Conservation (phyloP, 2,113 vertebrate species). For the Scomber japonicus region DNA sequence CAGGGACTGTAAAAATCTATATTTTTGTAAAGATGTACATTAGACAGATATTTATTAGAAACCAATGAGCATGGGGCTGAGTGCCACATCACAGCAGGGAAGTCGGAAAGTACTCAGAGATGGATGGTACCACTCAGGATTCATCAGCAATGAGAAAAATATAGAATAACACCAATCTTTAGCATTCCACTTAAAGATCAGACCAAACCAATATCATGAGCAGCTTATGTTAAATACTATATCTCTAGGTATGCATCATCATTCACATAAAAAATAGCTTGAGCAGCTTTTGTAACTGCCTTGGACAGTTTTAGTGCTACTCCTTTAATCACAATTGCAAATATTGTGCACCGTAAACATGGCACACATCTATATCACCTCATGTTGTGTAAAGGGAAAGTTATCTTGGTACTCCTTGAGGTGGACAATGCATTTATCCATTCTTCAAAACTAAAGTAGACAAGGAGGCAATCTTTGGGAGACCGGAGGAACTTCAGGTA, state of each 20-base stretch:
- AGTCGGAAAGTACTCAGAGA: background rate
- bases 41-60: no score
- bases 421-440: background rate
- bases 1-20: no score
- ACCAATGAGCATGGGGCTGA: no score
- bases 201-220: background rate
- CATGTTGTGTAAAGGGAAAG: background rate
- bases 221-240: background rate
- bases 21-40: no score
- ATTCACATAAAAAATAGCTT: slow-evolving; percentile 2
- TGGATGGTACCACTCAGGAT: background rate
- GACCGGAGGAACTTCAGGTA: background rate
- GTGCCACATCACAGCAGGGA: background rate
- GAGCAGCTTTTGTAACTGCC: background rate
- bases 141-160: no score
- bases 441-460: no score
- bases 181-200: no score
- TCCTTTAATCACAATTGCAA: background rate
- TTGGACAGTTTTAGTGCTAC: background rate
- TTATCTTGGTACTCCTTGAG: background rate
- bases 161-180: no score
- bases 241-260: background rate
- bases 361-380: background rate
- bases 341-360: background rate
- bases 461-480: background rate